These are phyloP conservation scores for Echiichthys vipera DNA, from an alignment of 2,797 vertebrate genomes.

Conservation along the genomic window DNA sequence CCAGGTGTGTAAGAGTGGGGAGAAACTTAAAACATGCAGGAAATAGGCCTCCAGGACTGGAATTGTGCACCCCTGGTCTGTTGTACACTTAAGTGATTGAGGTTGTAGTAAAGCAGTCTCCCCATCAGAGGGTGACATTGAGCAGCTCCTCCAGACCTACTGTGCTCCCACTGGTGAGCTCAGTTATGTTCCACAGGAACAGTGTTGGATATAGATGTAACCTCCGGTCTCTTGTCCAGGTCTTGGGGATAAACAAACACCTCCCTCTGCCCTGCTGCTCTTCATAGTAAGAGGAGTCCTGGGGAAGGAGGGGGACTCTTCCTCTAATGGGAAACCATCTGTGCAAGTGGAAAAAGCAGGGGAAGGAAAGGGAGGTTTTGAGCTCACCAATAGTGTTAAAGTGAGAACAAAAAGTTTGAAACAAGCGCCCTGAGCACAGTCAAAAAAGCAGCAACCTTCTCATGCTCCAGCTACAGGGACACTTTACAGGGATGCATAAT, in stretches of 20 bases:
- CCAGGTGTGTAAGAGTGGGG: too few relatives aligned
- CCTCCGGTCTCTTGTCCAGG: conserved; percentile 42
- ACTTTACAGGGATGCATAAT: neutral
- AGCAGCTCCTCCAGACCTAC: conserved; percentile 5
- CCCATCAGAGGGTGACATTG: conserved; percentile 56
- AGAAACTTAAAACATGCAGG: too few relatives aligned
- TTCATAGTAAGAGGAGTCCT: conserved; percentile 43
- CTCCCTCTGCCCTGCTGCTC: conserved; percentile 27
- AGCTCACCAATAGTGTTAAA: conserved; percentile 37
- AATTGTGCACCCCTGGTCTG: neutral
- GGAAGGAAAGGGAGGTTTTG: conserved; percentile 69
- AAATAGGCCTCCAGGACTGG: too few relatives aligned
- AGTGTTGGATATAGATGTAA: conserved; percentile 59
- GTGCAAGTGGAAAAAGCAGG: conserved; percentile 56
- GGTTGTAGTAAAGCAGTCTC: conserved; percentile 45
- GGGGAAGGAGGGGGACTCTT: conserved; percentile 42
- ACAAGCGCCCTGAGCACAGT: conserved; percentile 5
- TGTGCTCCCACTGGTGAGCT: conserved; percentile 43
- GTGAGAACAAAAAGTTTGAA: conserved; percentile 48
- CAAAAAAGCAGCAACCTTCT: neutral
- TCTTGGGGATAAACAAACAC: conserved; percentile 28
- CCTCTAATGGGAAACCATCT: conserved; percentile 59
- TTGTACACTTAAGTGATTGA: neutral
- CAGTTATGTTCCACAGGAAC: conserved; percentile 45
- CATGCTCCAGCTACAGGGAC: neutral